These are phyloP conservation scores for Bucco capensis DNA, from an alignment of 2,113 vertebrate genomes.

Conservation along the genomic window DNA sequence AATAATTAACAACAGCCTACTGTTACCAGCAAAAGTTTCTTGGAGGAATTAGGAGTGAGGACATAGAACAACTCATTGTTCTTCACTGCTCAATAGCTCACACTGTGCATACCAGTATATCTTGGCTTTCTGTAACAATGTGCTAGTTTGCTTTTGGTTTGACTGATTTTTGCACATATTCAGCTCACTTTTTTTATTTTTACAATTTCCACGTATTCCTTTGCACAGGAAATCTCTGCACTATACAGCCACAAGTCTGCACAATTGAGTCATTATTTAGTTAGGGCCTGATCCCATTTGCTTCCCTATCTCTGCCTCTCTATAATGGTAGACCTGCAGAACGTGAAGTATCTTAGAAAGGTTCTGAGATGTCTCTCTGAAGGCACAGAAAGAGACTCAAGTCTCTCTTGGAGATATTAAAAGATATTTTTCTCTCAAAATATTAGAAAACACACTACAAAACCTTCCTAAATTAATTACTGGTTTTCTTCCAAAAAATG, in stretches of 20 bases:
- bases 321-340: not conserved
- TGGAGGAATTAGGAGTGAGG: not conserved
- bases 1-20: not conserved
- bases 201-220: not conserved
- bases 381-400: not conserved
- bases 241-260: not conserved
- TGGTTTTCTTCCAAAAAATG: not conserved
- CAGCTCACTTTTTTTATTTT: not conserved
- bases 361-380: not conserved
- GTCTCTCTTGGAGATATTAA: not conserved
- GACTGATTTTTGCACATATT: not conserved
- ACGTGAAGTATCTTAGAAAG: not conserved
- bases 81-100: not conserved
- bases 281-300: not conserved
- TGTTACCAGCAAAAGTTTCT: not conserved
- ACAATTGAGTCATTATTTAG: not conserved
- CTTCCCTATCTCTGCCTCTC: not conserved
- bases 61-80: not conserved
- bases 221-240: not conserved
- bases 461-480: not conserved
- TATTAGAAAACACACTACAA: not conserved
- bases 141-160: not conserved
- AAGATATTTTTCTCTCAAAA: no score
- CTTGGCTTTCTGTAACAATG: not conserved
- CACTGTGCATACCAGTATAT: fast-evolving